Evolutionary conservation across 2,888 invertebrate genomes (phyloP).

Genomic region (Diachrysia chrysitis): DNA sequence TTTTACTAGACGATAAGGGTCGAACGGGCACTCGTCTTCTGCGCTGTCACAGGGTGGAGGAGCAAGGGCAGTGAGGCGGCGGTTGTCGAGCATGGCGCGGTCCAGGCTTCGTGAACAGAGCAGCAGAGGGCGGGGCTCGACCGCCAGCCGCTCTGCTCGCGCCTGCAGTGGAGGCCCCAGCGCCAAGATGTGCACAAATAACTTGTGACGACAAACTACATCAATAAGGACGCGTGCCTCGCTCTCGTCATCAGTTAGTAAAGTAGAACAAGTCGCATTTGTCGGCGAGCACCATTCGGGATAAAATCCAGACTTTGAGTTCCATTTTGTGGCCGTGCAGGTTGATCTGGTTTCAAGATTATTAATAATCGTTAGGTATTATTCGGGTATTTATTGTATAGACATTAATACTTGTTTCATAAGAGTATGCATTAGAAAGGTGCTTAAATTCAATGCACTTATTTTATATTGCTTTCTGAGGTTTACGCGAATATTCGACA

Average conservation of each 20-base stretch:
- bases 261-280: constrained; percentile 62
- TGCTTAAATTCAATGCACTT: too few species aligned
- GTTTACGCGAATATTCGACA: too few species aligned
- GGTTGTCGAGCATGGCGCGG: constrained; percentile 30
- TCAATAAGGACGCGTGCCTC: constrained; percentile 67
- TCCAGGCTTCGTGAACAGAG: constrained; percentile 70
- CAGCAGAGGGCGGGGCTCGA: constrained; percentile 32
- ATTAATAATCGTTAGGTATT: neutral
- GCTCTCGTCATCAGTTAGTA: constrained; percentile 66
- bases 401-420: neutral
- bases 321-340: constrained; percentile 36
- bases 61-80: constrained; percentile 15
- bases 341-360: constrained; percentile 16
- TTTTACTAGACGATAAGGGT: constrained; percentile 76
- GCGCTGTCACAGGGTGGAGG: constrained; percentile 72
- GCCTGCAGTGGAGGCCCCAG: constrained; percentile 55
- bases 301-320: constrained; percentile 87
- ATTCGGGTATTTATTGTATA: neutral
- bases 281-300: constrained; percentile 86
- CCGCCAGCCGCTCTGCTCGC: constrained; percentile 43
- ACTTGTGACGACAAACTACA: constrained; percentile 55
- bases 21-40: constrained; percentile 73
- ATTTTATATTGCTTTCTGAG: too few species aligned
- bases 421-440: too few species aligned
- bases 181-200: constrained; percentile 62